A percentile compares a stretch with the other conserved stretches of the same genome.
Conservation (phyloP, 1,140 invertebrate species). For the Ditylenchus dipsaci region DNA sequence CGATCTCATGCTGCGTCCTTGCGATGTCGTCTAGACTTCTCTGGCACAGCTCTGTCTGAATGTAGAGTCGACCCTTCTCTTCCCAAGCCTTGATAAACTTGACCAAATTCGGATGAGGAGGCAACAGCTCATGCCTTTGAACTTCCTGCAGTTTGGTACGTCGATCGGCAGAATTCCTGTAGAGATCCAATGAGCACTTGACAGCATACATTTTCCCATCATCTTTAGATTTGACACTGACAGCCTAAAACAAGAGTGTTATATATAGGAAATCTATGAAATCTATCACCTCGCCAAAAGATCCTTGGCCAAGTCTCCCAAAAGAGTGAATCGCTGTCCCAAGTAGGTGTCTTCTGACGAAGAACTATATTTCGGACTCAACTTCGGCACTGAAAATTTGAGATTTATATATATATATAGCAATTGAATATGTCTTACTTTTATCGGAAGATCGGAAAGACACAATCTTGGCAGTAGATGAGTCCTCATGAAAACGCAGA, state of each 20-base stretch:
- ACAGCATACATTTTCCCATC: slow-evolving; percentile 33
- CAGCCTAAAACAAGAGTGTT: slow-evolving; percentile 23
- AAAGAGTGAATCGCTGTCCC: slow-evolving; percentile 22
- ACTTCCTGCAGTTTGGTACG: slow-evolving; percentile 30
- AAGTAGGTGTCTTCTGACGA: slow-evolving; percentile 20
- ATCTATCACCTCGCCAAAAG: neutral
- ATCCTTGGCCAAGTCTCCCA: slow-evolving; percentile 9
- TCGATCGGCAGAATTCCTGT: slow-evolving; percentile 26
- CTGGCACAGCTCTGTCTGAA: slow-evolving; percentile 71
- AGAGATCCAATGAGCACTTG: slow-evolving; percentile 24
- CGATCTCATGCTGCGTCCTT: slow-evolving; percentile 21
- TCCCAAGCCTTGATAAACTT: slow-evolving; percentile 71
- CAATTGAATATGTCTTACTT: slow-evolving; percentile 1
- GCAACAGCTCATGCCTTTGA: slow-evolving; percentile 60
- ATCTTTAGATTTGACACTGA: slow-evolving; percentile 30
- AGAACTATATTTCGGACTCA: neutral
- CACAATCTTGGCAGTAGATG: slow-evolving; percentile 20
- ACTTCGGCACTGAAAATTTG: slow-evolving; percentile 10
- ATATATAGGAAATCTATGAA: slow-evolving; percentile 25
- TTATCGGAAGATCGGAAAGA: slow-evolving; percentile 22
- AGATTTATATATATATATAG: neutral
- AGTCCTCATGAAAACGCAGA: slow-evolving; percentile 9
- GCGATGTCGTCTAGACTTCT: slow-evolving; percentile 58
- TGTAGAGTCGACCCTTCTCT: slow-evolving; percentile 68
- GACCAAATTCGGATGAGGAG: slow-evolving; percentile 69